These are phyloP conservation scores for Coregonus sp. DNA, from an alignment of 2,797 vertebrate species.

Conservation along the genomic window DNA sequence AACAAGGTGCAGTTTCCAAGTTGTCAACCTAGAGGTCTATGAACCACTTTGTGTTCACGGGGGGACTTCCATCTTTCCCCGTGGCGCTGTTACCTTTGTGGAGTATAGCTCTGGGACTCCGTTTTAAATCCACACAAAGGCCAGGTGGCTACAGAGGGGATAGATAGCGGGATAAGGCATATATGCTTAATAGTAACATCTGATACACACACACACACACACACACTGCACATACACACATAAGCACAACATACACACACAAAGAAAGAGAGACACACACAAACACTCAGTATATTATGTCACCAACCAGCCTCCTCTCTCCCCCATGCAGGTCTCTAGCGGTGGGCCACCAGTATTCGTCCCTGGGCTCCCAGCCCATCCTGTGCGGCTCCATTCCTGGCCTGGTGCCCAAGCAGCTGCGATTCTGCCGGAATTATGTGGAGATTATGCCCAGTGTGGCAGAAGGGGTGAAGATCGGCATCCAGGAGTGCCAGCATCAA, in stretches of 20 bases:
- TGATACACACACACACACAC: conserved; percentile 47
- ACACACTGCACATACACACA: neutral
- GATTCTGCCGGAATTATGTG: conserved; percentile 97
- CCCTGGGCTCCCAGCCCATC: conserved; percentile 89
- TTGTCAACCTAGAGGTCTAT: conserved; percentile 76
- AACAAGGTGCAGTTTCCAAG: conserved; percentile 74
- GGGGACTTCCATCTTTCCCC: conserved; percentile 76
- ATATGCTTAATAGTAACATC: conserved; percentile 61
- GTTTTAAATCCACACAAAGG: conserved; percentile 72
- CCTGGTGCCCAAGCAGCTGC: conserved; percentile 95
- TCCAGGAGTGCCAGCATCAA: conserved; percentile 97
- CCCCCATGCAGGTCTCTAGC: conserved; percentile 86
- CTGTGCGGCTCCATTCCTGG: conserved; percentile 95
- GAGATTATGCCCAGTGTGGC: conserved; percentile 99
- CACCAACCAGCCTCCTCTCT: conserved; percentile 33
- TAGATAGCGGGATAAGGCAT: conserved; percentile 67
- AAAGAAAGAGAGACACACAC: neutral
- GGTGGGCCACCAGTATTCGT: conserved; percentile 91
- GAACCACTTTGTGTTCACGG: conserved; percentile 68
- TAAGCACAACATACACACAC: conserved; percentile 20
- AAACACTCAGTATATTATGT: conserved; percentile 2
- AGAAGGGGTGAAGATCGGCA: conserved; percentile 93
- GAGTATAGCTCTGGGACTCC: conserved; percentile 63
- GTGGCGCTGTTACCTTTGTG: conserved; percentile 57
- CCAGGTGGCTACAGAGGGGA: conserved; percentile 70